Evolutionary conservation across 2,888 invertebrate species (phyloP), one percentile per base, ranked within the genome.

Genomic region (Erannis defoliaria): DNA sequence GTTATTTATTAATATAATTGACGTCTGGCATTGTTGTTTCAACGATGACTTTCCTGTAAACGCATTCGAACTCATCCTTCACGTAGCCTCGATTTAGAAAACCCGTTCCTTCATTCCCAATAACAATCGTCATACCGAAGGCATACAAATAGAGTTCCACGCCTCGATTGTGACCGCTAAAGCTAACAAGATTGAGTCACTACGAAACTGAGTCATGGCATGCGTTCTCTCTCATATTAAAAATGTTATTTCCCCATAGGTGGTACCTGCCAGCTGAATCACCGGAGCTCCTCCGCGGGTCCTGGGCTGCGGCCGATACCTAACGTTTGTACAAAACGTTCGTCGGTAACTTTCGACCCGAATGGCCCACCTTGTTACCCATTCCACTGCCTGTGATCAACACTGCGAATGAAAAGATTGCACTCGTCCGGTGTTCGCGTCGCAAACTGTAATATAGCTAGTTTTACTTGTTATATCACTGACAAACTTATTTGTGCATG

Each of bases 341-440:
- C 21, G 45, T 3, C 29, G 29, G 29, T 23, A 6, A 40, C 38
- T 65, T 64, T 62, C 48, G 66, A 53, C 53, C 64, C 54, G 64
- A 66, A 75, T 73, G 70, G 75, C 77, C 77, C 74, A 75, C 73
- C 75, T 75, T 76, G 77, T 68, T 69, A 72, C 77, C 82, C 87
- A 86, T 88, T 88, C 88, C 89, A 87, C 86, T 86, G 89, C 88
- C 88, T 87, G 89, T 88, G 88, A 90, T 88, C 84, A 80, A 84
- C 88, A 73, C 81, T 67, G 63, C 74, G 75, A 75, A 88, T 88
- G 84, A 85, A 85, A 81, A 87, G 87, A 90, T 89, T 88, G 80
- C 81, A 78, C 74, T 84, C 86, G 81, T 91, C 90, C 90, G 89
- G 89, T 87, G 85, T 82, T 80, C 74, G 75, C 75, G 82, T 85